Conservation (phyloP, 2,888 invertebrate species). For the Dioctria rufipes region DNA sequence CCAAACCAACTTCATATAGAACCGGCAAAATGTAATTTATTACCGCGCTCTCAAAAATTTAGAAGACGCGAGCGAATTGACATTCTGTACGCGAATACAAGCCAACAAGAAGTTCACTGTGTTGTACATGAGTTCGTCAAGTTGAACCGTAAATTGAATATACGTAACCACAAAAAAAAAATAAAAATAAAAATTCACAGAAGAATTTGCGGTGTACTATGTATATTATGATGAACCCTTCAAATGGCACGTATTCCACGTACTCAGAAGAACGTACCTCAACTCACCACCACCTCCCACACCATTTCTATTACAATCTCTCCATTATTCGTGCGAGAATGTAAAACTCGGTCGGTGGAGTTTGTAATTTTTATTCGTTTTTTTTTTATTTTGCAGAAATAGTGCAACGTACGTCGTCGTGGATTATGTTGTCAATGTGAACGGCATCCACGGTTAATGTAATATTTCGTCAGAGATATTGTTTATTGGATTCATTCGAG, state of each 20-base stretch:
- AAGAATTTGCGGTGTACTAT: conserved; percentile 5
- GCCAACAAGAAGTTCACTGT: too few relatives aligned
- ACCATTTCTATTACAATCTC: too few relatives aligned
- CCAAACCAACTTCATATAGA: conserved; percentile 7
- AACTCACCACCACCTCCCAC: too few relatives aligned
- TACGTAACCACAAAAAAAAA: conserved; percentile 3
- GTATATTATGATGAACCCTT: conserved; percentile 15
- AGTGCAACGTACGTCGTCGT: too few relatives aligned
- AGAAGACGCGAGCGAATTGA: conserved; percentile 8
- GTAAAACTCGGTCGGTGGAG: too few relatives aligned
- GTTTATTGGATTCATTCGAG: conserved; percentile 41
- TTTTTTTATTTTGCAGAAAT: background rate
- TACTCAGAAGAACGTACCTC: background rate
- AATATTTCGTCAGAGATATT: conserved; percentile 10
- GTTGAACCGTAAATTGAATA: conserved; percentile 43
- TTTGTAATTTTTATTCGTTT: background rate
- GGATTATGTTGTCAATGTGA: too few relatives aligned
- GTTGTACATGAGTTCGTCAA: conserved; percentile 22
- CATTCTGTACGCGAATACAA: conserved; percentile 8
- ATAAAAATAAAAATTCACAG: too few relatives aligned
- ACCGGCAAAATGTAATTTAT: conserved; percentile 41
- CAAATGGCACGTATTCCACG: conserved; percentile 1
- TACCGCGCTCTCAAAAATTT: conserved; percentile 16
- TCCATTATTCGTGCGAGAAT: too few relatives aligned
- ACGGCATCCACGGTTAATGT: background rate